Conservation (phyloP, 2,888 invertebrate genomes). For the Aleiodes testaceus region DNA sequence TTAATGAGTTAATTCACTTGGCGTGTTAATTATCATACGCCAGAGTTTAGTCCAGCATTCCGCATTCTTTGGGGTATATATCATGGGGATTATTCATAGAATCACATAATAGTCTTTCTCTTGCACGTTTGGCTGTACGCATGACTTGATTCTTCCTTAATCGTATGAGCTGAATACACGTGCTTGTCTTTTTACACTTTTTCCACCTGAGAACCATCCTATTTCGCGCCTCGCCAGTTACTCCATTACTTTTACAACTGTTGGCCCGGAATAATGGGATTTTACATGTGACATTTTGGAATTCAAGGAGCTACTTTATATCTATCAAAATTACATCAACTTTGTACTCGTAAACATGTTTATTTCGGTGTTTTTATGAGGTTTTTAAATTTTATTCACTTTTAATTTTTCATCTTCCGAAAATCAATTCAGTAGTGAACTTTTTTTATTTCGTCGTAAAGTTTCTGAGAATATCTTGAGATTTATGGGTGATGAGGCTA, state of each 20-base stretch:
- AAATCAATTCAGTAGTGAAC: no score
- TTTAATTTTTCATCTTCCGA: background rate
- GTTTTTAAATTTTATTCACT: background rate
- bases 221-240: slow-evolving; percentile 45
- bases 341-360: slow-evolving; percentile 1
- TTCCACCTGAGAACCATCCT: slow-evolving; percentile 49
- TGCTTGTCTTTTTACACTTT: slow-evolving; percentile 44
- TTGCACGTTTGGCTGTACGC: slow-evolving; percentile 16
- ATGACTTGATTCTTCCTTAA: slow-evolving; percentile 4
- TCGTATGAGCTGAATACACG: slow-evolving; percentile 7
- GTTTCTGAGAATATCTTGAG: no score
- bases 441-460: no score
- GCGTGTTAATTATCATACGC: slow-evolving; percentile 9
- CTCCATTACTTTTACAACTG: slow-evolving; percentile 9
- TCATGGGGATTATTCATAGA: slow-evolving; percentile 12
- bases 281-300: slow-evolving; percentile 9
- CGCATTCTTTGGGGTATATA: background rate
- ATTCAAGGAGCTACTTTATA: background rate
- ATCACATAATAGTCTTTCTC: slow-evolving; percentile 26
- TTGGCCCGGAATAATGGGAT: slow-evolving; percentile 12
- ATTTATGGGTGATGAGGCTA: no score
- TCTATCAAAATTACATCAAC: slow-evolving; percentile 8
- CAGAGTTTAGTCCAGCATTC: slow-evolving; percentile 1
- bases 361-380: background rate
- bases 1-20: slow-evolving; percentile 1